These are phyloP conservation scores for Aricia artaxerxes DNA, from an alignment of 2,888 invertebrate species.

Conservation along the genomic window DNA sequence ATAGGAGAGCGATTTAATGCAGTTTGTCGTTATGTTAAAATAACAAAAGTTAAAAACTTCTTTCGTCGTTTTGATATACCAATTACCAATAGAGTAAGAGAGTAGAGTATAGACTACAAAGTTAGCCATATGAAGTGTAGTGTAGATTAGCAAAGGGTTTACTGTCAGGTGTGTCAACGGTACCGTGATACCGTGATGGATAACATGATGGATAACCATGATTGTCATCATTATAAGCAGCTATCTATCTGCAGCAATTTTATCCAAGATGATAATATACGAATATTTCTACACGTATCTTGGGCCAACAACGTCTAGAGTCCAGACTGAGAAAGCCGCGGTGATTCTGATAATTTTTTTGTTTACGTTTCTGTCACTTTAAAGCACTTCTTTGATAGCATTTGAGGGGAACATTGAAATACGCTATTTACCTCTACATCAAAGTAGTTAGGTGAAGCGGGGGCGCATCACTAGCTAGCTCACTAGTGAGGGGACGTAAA, in stretches of 20 bases:
- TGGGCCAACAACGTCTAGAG: too few species aligned
- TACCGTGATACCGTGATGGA: too few species aligned
- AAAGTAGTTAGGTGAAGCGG: not conserved
- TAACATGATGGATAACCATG: too few species aligned
- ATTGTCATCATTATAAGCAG: too few species aligned
- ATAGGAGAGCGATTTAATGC: not conserved
- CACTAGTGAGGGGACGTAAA: conserved; percentile 13
- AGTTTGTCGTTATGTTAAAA: not conserved
- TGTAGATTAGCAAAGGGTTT: too few species aligned
- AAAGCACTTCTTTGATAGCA: not conserved
- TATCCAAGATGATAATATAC: too few species aligned
- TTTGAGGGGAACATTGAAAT: not conserved
- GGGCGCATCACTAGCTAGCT: not conserved
- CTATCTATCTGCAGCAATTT: too few species aligned
- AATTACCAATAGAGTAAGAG: too few species aligned
- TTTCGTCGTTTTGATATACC: not conserved
- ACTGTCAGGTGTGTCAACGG: too few species aligned
- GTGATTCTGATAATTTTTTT: not conserved
- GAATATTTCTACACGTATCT: too few species aligned
- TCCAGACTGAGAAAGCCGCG: not conserved
- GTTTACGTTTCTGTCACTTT: conserved; percentile 5
- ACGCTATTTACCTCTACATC: conserved; percentile 12
- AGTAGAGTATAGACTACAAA: too few species aligned
- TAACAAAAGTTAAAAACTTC: not conserved
- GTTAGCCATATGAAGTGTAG: too few species aligned